Evolutionary conservation across 2,797 vertebrate genomes (phyloP), one percentile per base, ranked within the genome.

Genomic region (Artibeus lituratus): DNA sequence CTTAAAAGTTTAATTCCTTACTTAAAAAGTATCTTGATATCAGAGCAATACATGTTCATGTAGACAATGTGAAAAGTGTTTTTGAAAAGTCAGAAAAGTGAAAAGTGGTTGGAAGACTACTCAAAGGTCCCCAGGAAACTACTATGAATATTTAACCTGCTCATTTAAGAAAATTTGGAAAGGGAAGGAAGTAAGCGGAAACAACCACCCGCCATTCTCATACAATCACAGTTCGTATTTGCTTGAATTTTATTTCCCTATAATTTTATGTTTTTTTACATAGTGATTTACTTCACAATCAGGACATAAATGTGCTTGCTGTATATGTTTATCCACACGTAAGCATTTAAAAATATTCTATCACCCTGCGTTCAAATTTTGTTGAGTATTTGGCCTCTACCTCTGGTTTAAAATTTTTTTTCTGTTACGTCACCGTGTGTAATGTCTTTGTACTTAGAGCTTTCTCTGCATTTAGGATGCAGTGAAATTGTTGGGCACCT

Each of bases 151-250:
- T 87, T 91, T 87, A 62, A 74, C 69, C 37, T 91, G 47, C 3
- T 96, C 47, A 62, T 86, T 93, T 90, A 87, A 78, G 53, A 83
- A 69, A 78, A 55, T 90, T 39, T 91, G 47, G 59, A 81, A 76
- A 47, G 44, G 5, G 19, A 80, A 57, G 29, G 10, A 81, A 51
- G 22, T 26, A 35, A 21, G 59, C 7, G 9, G 7, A 29, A 83
- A 87, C 72, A 74, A 42, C 65, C 89, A 44, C 24, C 18, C 22
- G n/a, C 9, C 7, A 12, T 67, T 19, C 49, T 81, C 81, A 76
- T 76, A 37, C 8, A 89, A 57, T 76, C 44, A 57, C n/a, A 59
- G n/a, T 84, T n/a, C 55, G 42, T 53, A 49, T 82, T 91, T 92
- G 10, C 72, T 87, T 51, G 16, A 70, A 10, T 86, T 86, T 67